Base-by-base conservation (phyloP, 1,140 invertebrate genomes). In the Phthorimaea operculella region DNA sequence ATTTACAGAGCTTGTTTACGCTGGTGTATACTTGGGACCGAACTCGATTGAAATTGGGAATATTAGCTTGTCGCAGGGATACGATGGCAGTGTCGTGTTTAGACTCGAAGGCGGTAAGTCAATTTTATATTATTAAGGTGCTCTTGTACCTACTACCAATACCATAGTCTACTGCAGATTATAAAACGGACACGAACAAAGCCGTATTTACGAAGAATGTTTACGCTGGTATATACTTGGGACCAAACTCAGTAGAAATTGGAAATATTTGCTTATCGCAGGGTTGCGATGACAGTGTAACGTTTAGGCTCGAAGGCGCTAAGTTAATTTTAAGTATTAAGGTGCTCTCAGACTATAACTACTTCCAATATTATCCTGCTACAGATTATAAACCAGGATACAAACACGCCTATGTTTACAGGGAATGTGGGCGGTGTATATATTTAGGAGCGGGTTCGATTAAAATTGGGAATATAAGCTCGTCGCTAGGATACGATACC, bases 371-470 rank as follows among this genome's bases (percentile, higher is more conserved):
- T 59, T 51, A 42, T 80, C 17, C 6, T 74, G 15, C 51, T 80
- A 36, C 65, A 78, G 51, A 65, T 76, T 56, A 66, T 75, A 60
- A 80, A 75, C 60, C 48, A 69, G 15, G 77, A 79, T 49, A 49
- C 33, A 12, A 57, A 52, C 4, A 78, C 73, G 16, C 77, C 77
- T 16, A 54, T 74, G 14, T 78, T 80, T 59, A 69, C 52, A 52
- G 51, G 69, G 57, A 61, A 68, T 51, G 71, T 75, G 52, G 77
- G 76, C 54, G 21, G 62, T 9, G 62, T 14, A 59, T 34, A 10
- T 78, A 71, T 49, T 51, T 39, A n/a, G 57, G 60, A 14, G 48
- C 47, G 33, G 39, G 75, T 12, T 47, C 63, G 50, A 54, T 76
- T 16, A 63, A 70, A 52, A 55, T 45, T 11, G 14, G n/a, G 14